Evolutionary conservation across 2,888 invertebrate genomes (phyloP), one percentile per base, ranked within the genome.

Genomic region (Drosophila percnosoma): DNA sequence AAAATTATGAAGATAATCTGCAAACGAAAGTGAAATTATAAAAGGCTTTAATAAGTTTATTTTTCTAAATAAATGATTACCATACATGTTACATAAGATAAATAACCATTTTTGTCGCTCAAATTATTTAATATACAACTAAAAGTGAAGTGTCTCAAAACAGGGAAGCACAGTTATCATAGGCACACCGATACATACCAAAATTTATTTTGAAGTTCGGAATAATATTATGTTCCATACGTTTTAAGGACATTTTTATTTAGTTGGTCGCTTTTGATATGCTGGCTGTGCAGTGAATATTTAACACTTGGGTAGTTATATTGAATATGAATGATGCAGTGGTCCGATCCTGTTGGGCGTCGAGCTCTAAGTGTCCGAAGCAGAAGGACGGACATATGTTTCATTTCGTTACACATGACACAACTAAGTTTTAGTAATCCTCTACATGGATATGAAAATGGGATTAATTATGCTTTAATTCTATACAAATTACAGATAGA

Each of bases 401-500:
- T 45, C 15, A 45, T 45, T 45, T 45, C 42, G 7, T 45, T 15
- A 21, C 21, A 45, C 13, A 21, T 21, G 7, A 13, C 21, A 21
- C 45, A 21, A 45, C 13, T 21, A 13, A 7, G 13, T 7, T 45
- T 21, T 15, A 45, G 4, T 15, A 21, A 21, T 7, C 13, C 4
- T 21, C 4, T 2, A 24, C 1, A 24, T 15, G 7, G 8, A 2
- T 45, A 45, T 15, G 15, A 15, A 48, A 33, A 62, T 31, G 10
- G 4, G 1, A 31, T 5, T 29, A 18, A 7, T 45, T 24, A 21
- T 24, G 10, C 7, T 18, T 13, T 10, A 15, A n/a, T 29, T 45
- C 13, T 3, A 6, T 11, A 31, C 5, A 36, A 48, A 33, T 75
- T 70, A 8, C 45, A 76, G 83, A 71, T 2, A 21, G 13, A 10